Conservation (phyloP, 2,888 invertebrate genomes). For the Vandiemenella viatica region DNA sequence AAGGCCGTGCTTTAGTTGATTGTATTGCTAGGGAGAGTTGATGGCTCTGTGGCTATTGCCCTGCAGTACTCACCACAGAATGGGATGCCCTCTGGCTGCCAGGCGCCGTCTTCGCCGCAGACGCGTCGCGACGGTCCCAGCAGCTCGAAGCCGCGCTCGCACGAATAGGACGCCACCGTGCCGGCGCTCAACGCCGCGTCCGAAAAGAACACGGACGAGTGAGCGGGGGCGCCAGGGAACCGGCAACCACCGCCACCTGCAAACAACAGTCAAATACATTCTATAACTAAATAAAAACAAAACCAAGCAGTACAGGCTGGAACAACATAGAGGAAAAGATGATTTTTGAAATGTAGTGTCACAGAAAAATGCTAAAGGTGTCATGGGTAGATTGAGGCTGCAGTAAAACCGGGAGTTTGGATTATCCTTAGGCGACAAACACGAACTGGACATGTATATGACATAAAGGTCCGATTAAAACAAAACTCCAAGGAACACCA, state of each 20-base stretch:
- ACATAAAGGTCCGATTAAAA: too few relatives aligned
- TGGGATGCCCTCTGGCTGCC: slow-evolving; percentile 82
- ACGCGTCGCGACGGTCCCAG: slow-evolving; percentile 70
- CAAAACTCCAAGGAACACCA: too few relatives aligned
- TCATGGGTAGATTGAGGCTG: too few relatives aligned
- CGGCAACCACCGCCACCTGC: slow-evolving; percentile 37
- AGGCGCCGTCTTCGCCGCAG: slow-evolving; percentile 56
- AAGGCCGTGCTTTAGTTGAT: too few relatives aligned
- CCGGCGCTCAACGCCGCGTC: slow-evolving; percentile 42
- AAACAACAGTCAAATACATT: not conserved
- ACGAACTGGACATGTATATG: too few relatives aligned
- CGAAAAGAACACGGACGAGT: slow-evolving; percentile 65
- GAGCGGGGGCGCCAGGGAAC: slow-evolving; percentile 84
- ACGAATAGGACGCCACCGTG: slow-evolving; percentile 66
- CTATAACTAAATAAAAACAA: not conserved
- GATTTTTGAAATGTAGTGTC: too few relatives aligned
- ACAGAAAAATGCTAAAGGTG: too few relatives aligned
- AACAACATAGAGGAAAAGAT: too few relatives aligned
- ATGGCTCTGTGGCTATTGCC: too few relatives aligned
- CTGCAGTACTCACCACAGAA: slow-evolving; percentile 93
- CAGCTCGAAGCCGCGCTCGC: slow-evolving; percentile 80
- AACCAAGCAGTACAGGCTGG: not conserved
- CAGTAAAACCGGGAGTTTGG: too few relatives aligned
- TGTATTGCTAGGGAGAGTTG: too few relatives aligned
- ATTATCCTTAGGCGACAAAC: too few relatives aligned